A percentile compares a stretch with the other conserved stretches of the same genome.
Conservation (phyloP, 2,888 invertebrate species). For the Clunio marinus region DNA sequence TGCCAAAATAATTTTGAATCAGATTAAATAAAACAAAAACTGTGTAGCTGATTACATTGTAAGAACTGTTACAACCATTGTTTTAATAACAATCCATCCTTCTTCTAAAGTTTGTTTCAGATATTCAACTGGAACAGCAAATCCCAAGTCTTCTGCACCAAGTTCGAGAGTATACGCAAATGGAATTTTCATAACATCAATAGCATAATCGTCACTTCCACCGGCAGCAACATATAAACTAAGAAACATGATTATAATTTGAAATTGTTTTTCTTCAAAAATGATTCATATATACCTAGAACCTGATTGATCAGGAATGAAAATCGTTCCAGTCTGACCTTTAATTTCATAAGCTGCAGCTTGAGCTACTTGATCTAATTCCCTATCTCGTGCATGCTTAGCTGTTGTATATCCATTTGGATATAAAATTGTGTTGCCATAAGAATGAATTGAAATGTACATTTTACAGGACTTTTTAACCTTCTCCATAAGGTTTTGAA, state of each 20-base stretch:
- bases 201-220: constrained; percentile 50
- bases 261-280: background rate
- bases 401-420: constrained; percentile 46
- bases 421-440: constrained; percentile 50
- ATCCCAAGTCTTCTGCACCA: constrained; percentile 47
- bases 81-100: constrained; percentile 50
- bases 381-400: constrained; percentile 44
- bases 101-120: constrained; percentile 48
- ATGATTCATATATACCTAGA: background rate
- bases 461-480: constrained; percentile 46
- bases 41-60: constrained; percentile 11
- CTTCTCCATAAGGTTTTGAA: constrained; percentile 46
- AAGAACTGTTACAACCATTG: constrained; percentile 44
- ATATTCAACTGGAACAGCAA: constrained; percentile 47
- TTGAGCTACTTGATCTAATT: constrained; percentile 47
- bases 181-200: constrained; percentile 47
- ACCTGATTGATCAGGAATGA: constrained; percentile 40
- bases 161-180: constrained; percentile 50
- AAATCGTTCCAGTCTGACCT: constrained; percentile 47
- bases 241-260: background rate
- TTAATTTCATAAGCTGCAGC: constrained; percentile 48
- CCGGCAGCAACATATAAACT: constrained; percentile 47
- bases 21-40: too few relatives aligned
- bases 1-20: background rate
- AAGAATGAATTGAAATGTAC: constrained; percentile 49